A percentile compares a stretch with the other conserved stretches of the same genome.
phyloP scores from a whole-genome alignment of 1,140 invertebrate genomes.

The Zaprionus gabonicus region DNA sequence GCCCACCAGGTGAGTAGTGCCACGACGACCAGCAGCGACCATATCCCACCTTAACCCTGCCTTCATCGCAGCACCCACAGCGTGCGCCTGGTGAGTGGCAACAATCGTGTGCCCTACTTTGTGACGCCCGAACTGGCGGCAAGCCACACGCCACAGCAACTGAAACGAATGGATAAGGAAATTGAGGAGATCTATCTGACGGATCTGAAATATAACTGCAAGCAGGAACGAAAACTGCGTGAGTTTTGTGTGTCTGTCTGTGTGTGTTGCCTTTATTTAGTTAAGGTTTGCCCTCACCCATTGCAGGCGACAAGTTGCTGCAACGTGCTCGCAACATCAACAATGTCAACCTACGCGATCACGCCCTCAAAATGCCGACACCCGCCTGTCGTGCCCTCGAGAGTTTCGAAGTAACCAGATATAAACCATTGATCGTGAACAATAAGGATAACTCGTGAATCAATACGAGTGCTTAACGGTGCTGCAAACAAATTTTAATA shows the following conservation, averaged over 20 bases:
- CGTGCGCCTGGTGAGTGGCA: slow-evolving; percentile 88
- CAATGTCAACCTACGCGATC: slow-evolving; percentile 49
- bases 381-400: slow-evolving; percentile 59
- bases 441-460: slow-evolving; percentile 9
- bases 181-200: slow-evolving; percentile 56
- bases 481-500: neutral
- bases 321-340: slow-evolving; percentile 46
- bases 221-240: slow-evolving; percentile 64
- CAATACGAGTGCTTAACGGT: neutral
- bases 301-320: slow-evolving; percentile 62
- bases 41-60: neutral
- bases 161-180: slow-evolving; percentile 50
- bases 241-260: slow-evolving; percentile 33
- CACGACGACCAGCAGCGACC: neutral
- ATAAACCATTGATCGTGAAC: slow-evolving; percentile 17
- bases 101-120: slow-evolving; percentile 93
- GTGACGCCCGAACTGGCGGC: slow-evolving; percentile 95
- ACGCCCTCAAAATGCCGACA: slow-evolving; percentile 56
- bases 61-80: slow-evolving; percentile 51
- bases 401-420: slow-evolving; percentile 22
- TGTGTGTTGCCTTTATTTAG: neutral
- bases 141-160: slow-evolving; percentile 40
- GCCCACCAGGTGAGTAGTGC: slow-evolving; percentile 89
- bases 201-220: slow-evolving; percentile 61
- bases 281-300: neutral